Percentiles rank a stretch among this genome's conserved stretches.
Conservation (phyloP, 30 jellyfish, hydroid and myxozoan species). For the Morbakka virulenta region DNA sequence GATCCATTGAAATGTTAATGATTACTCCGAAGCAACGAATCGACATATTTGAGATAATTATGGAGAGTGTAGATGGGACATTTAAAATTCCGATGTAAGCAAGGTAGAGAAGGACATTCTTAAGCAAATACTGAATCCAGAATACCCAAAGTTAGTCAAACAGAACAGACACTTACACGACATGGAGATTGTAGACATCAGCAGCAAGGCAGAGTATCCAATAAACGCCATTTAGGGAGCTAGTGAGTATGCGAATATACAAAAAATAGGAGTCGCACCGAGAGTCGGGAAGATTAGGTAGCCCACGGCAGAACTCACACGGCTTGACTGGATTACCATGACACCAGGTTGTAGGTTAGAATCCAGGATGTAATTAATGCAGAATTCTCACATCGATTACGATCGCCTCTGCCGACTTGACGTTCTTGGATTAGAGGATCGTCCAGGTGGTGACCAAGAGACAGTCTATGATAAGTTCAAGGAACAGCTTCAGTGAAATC, state of each 20-base stretch:
- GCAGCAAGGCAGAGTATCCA: slow-evolving; percentile 38
- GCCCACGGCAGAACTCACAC: slow-evolving; percentile 55
- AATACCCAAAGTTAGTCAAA: background rate
- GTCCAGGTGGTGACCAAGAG: slow-evolving; percentile 25
- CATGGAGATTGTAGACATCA: slow-evolving; percentile 20
- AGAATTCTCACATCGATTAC: slow-evolving; percentile 33
- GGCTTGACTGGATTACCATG: slow-evolving; percentile 60
- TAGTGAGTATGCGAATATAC: slow-evolving; percentile 6
- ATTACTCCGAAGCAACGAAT: background rate
- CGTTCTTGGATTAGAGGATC: slow-evolving; percentile 53
- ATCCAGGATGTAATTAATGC: slow-evolving; percentile 14
- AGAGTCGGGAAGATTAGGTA: slow-evolving; percentile 51
- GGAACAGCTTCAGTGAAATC: slow-evolving; percentile 47
- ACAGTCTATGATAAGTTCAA: slow-evolving; percentile 36
- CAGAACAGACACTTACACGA: slow-evolving; percentile 19
- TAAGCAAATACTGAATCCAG: slow-evolving; percentile 32
- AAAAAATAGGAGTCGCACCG: slow-evolving; percentile 14
- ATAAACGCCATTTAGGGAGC: slow-evolving; percentile 46
- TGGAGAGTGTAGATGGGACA: slow-evolving; percentile 14
- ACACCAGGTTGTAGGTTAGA: slow-evolving; percentile 56
- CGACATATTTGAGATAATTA: slow-evolving; percentile 3
- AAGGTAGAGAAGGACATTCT: slow-evolving; percentile 31
- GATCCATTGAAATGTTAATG: slow-evolving; percentile 54
- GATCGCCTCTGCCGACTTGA: slow-evolving; percentile 52
- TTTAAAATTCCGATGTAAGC: slow-evolving; percentile 24